Evolutionary conservation across 37 sponge, comb jelly and placozoan species (phyloP), one percentile per base, ranked within the genome.

Genomic region (Beroe ovata): DNA sequence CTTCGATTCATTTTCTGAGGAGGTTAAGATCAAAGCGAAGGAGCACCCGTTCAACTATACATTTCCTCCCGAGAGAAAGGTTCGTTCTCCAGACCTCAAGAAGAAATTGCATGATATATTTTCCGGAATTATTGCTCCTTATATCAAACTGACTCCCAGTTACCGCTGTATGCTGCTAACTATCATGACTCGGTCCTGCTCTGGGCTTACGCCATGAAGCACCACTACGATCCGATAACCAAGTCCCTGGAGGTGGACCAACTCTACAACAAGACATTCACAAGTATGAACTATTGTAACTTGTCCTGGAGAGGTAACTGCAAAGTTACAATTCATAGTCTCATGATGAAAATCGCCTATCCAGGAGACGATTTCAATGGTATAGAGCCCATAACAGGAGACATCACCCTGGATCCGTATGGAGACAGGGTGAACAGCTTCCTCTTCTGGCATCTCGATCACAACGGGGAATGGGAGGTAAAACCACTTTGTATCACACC

Each of bases 131-230:
- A n/a, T n/a, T n/a, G n/a, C n/a, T n/a, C n/a, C n/a, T n/a, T n/a
- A n/a, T n/a, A n/a, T n/a, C n/a, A n/a, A n/a, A n/a, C n/a, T n/a
- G n/a, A n/a, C n/a, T n/a, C n/a, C n/a, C 84, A 77, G 84, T 30
- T 77, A n/a, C 84, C 84, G 0, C 54, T 77, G 16, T 77, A 77
- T 29, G 84, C 84, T 4, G 84, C 84, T n/a, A 77, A 77, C 84
- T 77, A 77, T 26, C 84, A 77, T 54, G 84, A 77, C 54, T 33
- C 84, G 35, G 84, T 77, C n/a, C 28, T 77, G 22, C 47, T 77
- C 25, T 77, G 84, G 84, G 42, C 84, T 1, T 42, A 77, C 54
- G 84, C 84, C 21, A 42, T 77, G 42, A 77, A 42, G 22, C 3
- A 77, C 28, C 84, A 77, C 84, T 77, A 77, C 84, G 33, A 77